Evolutionary conservation across 2,797 vertebrate genomes (phyloP), one percentile per base, ranked within the genome.

Genomic region (Brachyalestes nurse): DNA sequence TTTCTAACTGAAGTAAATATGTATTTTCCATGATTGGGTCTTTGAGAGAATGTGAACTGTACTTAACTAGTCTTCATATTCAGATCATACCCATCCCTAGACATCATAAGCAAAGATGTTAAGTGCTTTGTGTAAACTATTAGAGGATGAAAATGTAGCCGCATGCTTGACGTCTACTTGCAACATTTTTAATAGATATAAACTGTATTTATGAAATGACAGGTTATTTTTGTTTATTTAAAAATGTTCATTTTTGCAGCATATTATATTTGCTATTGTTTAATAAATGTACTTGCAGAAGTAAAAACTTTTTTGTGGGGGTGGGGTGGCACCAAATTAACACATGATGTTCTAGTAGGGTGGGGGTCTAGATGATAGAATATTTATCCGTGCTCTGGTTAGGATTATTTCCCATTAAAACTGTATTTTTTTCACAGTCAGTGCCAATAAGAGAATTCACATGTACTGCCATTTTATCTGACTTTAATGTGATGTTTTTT

Each of bases 1-100:
- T 95, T 95, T 95, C 93, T 93, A 94, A 93, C 92, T 87, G 89
- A 93, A 90, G 88, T 91, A 93, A 85, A 92, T 90, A 86, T 92
- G 91, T 93, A 90, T 94, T 94, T 95, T 94, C 92, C 90, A 91
- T 89, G 89, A 93, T 83, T 79, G 90, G 91, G 90, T 93, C 92
- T 82, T 92, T 89, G 91, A 93, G 90, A 92, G 92, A 94, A 93
- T 92, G 91, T 93, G 91, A 92, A 89, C 86, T 87, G 87, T 90
- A 89, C 86, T 92, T 90, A 87, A 92, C 84, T 91, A 91, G 84
- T 90, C 87, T 88, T 90, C 88, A 90, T 89, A 89, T 89, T 90
- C 92, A 89, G 86, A 92, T 90, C 89, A 86, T 92, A 90, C 92
- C 89, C 91, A 91, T 89, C 85, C 91, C 91, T 93, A 89, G 91